A percentile compares a stretch with the other conserved stretches of the same genome.
Conservation (phyloP, 2,797 vertebrate species). For the Leuciscus waleckii region DNA sequence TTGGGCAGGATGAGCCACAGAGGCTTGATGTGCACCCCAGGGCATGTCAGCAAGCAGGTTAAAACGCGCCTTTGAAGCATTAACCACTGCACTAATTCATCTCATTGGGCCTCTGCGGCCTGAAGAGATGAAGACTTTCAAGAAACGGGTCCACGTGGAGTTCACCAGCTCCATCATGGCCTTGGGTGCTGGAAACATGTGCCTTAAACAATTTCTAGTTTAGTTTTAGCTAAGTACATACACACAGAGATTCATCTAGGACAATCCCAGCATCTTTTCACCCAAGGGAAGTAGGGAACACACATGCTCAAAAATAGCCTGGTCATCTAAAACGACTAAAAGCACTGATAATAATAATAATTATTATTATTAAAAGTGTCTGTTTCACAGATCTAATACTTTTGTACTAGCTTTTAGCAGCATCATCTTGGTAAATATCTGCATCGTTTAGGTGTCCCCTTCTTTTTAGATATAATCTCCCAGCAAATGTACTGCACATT, state of each 20-base stretch:
- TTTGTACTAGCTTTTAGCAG: background rate
- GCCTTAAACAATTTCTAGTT: background rate
- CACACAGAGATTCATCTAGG: background rate
- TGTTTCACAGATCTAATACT: background rate
- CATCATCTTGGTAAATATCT: background rate
- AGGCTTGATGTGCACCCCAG: conserved; percentile 4
- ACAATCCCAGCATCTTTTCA: background rate
- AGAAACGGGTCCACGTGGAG: conserved; percentile 31
- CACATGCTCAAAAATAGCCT: background rate
- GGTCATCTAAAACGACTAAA: conserved; percentile 6
- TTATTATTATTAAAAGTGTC: background rate
- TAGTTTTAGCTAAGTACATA: background rate
- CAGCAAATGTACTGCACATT: background rate
- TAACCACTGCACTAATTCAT: conserved; percentile 26
- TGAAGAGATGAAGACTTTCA: conserved; percentile 36
- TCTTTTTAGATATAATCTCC: background rate
- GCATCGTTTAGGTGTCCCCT: background rate
- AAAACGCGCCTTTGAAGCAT: conserved; percentile 34
- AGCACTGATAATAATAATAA: background rate
- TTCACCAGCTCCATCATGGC: conserved; percentile 4
- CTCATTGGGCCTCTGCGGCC: conserved; percentile 36
- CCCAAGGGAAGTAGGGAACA: too few relatives aligned
- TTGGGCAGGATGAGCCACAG: conserved; percentile 9
- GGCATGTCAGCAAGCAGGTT: conserved; percentile 26
- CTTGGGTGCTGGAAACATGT: conserved; percentile 7